Evolutionary conservation across 2,797 vertebrate species (phyloP), one percentile per base, ranked within the genome.

Genomic region (Propithecus deckenii): DNA sequence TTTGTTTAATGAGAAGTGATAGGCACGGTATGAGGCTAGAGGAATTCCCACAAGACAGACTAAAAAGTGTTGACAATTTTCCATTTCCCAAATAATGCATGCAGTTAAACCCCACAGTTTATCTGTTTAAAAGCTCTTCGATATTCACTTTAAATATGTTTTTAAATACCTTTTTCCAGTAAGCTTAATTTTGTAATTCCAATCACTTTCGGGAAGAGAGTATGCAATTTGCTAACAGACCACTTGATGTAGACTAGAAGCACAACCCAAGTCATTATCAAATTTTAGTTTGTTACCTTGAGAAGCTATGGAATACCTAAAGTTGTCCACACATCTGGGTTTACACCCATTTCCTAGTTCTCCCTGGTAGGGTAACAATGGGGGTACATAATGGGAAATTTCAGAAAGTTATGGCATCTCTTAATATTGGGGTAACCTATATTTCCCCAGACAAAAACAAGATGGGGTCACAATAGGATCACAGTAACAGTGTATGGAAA

Each of bases 111-210:
- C 32, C 4, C 9, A 14, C 30, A 4, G 8, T 4, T 4, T 52
- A 43, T 91, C 59, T 76, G 43, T 65, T 72, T 96, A 89, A 97
- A 97, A 96, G 84, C 88, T 75, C n/a, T 86, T 87, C 38, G 52
- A 7, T 79, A 71, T 93, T 81, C 46, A 30, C 15, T 86, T 97
- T 86, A 86, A 89, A 61, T 92, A 72, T 32, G 46, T 59, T 84
- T 92, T 91, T 67, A 85, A 97, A 95, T 87, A 87, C n/a, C 25
- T 63, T 63, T 7, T 97, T 92, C 95, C 89, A n/a, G 84, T 46
- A 94, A 97, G 43, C 79, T 87, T 89, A 78, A 91, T 93, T 96
- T 55, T 72, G 35, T 61, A 61, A 65, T 17, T 81, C 50, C 4
- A 81, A 43, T 78, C 38, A 71, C 80, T 94, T 96, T 95, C 79